phyloP scores from a whole-genome alignment of 2,888 invertebrate species.

The Neuroscelio doddi region DNA sequence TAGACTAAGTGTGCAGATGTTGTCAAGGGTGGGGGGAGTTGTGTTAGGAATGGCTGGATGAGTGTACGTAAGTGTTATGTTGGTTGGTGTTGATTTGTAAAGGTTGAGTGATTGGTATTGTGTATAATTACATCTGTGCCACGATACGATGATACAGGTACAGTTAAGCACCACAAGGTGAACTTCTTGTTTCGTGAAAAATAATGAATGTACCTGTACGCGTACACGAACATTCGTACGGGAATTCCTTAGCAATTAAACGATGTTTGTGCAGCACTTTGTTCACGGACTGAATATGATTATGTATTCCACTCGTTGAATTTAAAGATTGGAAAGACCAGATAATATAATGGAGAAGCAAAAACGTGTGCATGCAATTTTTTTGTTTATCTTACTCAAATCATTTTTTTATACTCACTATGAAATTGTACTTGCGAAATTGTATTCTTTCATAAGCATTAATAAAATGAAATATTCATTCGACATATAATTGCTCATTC shows the following conservation, averaged over 20 bases:
- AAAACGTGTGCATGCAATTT: not conserved
- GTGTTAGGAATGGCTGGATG: too few relatives aligned
- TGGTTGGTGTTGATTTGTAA: too few relatives aligned
- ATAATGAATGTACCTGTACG: constrained; percentile 19
- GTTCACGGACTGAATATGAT: constrained; percentile 31
- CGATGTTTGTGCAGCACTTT: constrained; percentile 31
- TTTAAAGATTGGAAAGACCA: constrained; percentile 4
- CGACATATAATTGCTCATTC: too few relatives aligned
- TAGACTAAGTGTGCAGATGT: too few relatives aligned
- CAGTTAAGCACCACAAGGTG: not conserved
- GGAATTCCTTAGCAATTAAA: constrained; percentile 33
- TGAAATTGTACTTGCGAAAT: too few relatives aligned
- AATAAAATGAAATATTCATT: too few relatives aligned
- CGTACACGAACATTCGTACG: constrained; percentile 16
- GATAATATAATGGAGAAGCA: not conserved
- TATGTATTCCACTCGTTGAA: constrained; percentile 17
- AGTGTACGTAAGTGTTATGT: too few relatives aligned
- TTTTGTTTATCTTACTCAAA: not conserved
- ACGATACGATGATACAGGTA: not conserved
- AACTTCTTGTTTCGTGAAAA: constrained; percentile 6
- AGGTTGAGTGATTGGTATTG: too few relatives aligned
- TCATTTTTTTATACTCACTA: too few relatives aligned
- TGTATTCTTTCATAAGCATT: too few relatives aligned
- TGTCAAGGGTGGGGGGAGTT: too few relatives aligned
- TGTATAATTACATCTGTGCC: not conserved